A percentile compares a stretch with the other conserved stretches of the same genome.
Conservation (phyloP, 2,113 vertebrate genomes). For the Alethe diademata region DNA sequence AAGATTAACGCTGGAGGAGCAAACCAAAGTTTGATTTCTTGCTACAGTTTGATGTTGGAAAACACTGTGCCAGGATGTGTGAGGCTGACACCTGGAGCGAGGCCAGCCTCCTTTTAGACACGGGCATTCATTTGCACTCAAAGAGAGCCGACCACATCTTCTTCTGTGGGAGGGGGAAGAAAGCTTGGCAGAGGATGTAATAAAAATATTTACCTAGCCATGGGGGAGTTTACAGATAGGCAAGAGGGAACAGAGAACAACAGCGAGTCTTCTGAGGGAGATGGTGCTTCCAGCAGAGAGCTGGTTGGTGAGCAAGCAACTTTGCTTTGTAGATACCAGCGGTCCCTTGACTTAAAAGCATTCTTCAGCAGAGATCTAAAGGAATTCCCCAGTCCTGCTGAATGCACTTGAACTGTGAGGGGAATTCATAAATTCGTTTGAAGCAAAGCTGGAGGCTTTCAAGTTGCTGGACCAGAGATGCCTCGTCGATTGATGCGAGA, state of each 20-base stretch:
- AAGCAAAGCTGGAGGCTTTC: conserved; percentile 27
- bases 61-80: neutral
- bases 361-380: conserved; percentile 46
- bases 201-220: conserved; percentile 57
- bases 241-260: conserved; percentile 20
- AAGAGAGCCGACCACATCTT: neutral
- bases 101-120: conserved; percentile 8
- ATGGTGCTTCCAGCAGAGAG: conserved; percentile 27
- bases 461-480: conserved; percentile 5
- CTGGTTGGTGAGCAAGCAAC: neutral
- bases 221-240: conserved; percentile 38
- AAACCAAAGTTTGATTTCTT: neutral
- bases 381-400: conserved; percentile 32
- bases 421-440: conserved; percentile 27
- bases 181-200: conserved; percentile 19
- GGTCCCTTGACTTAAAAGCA: conserved; percentile 26
- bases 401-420: conserved; percentile 2
- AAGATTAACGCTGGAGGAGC: neutral
- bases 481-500: neutral
- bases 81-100: neutral
- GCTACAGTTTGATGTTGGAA: neutral
- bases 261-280: neutral
- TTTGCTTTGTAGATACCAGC: conserved; percentile 34
- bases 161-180: neutral
- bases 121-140: neutral